Conservation (phyloP, 2,888 invertebrate genomes). For the Gryllus longicercus region DNA sequence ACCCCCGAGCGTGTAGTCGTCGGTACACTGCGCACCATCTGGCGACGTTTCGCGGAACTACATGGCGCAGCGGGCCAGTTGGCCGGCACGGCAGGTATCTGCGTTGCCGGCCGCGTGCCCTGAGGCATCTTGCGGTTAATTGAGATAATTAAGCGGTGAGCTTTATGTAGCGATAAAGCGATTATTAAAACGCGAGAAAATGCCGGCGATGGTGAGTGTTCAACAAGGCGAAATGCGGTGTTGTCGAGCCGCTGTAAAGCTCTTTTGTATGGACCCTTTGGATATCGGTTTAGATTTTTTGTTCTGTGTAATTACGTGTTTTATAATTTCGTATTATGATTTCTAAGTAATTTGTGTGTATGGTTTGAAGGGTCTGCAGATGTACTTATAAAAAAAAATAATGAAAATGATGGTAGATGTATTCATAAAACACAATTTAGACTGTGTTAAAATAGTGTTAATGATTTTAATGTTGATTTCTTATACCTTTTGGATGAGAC, state of each 20-base stretch:
- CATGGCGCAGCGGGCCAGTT: background rate
- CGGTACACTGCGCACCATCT: background rate
- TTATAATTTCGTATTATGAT: too few relatives aligned
- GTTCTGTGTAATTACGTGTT: too few relatives aligned
- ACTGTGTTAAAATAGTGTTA: too few relatives aligned
- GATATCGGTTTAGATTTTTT: too few relatives aligned
- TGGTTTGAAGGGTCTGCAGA: too few relatives aligned
- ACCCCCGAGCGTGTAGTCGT: background rate
- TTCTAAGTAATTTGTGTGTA: too few relatives aligned
- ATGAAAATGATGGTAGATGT: too few relatives aligned
- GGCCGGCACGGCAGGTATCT: background rate
- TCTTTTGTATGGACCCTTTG: too few relatives aligned
- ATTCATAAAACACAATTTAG: too few relatives aligned
- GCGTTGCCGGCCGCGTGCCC: background rate
- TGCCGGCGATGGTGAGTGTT: constrained; percentile 29
- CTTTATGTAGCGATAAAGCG: constrained; percentile 17
- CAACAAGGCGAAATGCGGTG: background rate
- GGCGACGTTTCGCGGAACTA: background rate
- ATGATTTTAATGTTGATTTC: too few relatives aligned
- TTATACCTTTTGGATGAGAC: too few relatives aligned
- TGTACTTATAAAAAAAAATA: too few relatives aligned
- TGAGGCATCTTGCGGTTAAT: constrained; percentile 8
- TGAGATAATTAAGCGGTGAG: background rate
- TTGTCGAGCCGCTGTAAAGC: background rate
- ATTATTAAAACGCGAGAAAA: constrained; percentile 17